Evolutionary conservation across 2,888 invertebrate species (phyloP).

Genomic region (Xestia sexstrigata): DNA sequence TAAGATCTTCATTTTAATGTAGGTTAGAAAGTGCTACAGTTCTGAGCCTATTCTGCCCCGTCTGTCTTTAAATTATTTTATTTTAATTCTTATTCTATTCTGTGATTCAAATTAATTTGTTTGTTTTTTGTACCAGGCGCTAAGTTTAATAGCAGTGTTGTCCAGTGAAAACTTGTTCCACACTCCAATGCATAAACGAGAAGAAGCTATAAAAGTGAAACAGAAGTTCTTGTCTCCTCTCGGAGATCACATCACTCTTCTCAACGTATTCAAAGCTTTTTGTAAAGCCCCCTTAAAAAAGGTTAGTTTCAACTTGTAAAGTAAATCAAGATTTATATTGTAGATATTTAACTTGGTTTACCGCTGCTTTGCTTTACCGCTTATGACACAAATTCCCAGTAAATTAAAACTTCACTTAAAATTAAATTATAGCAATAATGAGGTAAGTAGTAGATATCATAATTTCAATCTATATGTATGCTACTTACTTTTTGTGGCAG

Average conservation of each 20-base stretch:
- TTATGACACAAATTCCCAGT: not conserved
- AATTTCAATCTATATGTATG: not conserved
- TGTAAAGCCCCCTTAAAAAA: constrained; percentile 93
- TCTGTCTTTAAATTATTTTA: not conserved
- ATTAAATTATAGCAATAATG: not conserved
- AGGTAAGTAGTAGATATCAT: not conserved
- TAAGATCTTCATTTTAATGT: not conserved
- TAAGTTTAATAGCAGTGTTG: constrained; percentile 96
- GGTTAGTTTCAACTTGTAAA: constrained; percentile 74
- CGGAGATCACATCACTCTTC: constrained; percentile 97
- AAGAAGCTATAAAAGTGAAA: constrained; percentile 93
- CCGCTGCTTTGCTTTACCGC: not conserved
- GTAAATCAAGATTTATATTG: not conserved
- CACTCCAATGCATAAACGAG: constrained; percentile 93
- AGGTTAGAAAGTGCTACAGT: not conserved
- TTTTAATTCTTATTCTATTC: not conserved
- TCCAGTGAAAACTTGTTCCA: constrained; percentile 97
- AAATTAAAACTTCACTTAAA: not conserved
- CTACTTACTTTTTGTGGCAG: not conserved
- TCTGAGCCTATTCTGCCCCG: not conserved
- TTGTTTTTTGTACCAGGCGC: constrained; percentile 87
- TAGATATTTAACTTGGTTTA: not conserved
- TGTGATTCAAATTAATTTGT: not conserved
- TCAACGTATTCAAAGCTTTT: constrained; percentile 96
- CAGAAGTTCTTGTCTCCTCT: constrained; percentile 95